Conservation (phyloP, 2,888 invertebrate species). For the Cepaea hortensis region DNA sequence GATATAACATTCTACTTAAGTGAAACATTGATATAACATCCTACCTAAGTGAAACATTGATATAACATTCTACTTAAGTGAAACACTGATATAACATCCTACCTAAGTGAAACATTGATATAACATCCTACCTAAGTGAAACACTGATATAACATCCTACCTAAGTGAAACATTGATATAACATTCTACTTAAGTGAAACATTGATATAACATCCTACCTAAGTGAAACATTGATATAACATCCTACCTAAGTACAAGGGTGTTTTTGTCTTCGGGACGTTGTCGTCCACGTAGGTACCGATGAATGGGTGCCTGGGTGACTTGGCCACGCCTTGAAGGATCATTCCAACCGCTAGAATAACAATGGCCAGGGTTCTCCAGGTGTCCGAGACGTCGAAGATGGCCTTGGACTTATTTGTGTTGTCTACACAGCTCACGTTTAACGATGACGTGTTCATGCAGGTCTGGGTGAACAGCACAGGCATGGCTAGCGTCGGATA, state of each 20-base stretch:
- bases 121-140: no score
- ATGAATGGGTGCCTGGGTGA: slow-evolving; percentile 62
- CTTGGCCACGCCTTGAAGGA: slow-evolving; percentile 66
- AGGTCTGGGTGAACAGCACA: not conserved
- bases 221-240: not conserved
- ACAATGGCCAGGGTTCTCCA: slow-evolving; percentile 51
- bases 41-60: no score
- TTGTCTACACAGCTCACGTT: slow-evolving; percentile 20
- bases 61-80: no score
- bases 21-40: no score
- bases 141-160: no score
- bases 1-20: not conserved
- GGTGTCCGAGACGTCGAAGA: slow-evolving; percentile 39
- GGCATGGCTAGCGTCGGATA: not conserved
- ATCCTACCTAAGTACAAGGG: slow-evolving; percentile 63
- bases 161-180: no score
- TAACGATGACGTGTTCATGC: not conserved
- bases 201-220: not conserved
- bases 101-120: no score
- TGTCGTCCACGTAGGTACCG: slow-evolving; percentile 66
- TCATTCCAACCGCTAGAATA: slow-evolving; percentile 61
- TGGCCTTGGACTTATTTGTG: not conserved
- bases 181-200: not conserved
- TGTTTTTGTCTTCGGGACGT: slow-evolving; percentile 66
- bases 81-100: not conserved